Base-by-base conservation (phyloP, 2,888 invertebrate genomes). In the Biston stratarius region DNA sequence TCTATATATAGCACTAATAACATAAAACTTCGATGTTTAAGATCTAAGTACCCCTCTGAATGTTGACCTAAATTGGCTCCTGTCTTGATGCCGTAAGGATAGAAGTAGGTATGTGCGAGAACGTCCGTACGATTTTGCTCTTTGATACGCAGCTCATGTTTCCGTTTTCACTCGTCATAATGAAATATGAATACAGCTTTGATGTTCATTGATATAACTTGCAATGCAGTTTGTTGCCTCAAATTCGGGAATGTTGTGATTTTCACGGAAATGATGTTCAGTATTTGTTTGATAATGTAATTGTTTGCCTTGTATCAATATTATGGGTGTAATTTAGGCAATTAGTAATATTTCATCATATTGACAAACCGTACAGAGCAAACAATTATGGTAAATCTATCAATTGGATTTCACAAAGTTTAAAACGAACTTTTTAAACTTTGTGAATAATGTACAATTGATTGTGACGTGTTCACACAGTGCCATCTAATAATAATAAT, bases 101-200 rank as follows among this genome's bases (percentile, higher is more conserved):
- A 58, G 45, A 56, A 64, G 52, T n/a, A n/a, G n/a, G n/a, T 40
- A 47, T 57, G 49, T 67, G 55, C 24, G 42, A 53, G 48, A 63
- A 59, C 24, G 34, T 55, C 44, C 14, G 15, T 66, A 51, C 56
- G 14, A 42, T 48, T 61, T 14, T 47, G 59, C 62, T 67, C 66
- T 77, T 76, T 70, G 71, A 72, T 74, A 70, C 71, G 69, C 64
- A 53, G 68, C 70, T 69, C 72, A 59, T 72, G 67, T 72, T 74
- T 71, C 73, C 74, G 70, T 61, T 74, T 69, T 70, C 69, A 68
- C 69, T 67, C 44, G 55, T 66, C 71, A 66, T 71, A 70, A 66
- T 75, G 67, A 74, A 70, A 72, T 73, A 68, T 69, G 68, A 72
- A 70, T 71, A 65, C 58, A 6, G 56, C 72, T 73, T 72, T 73